Percentiles rank a stretch among this genome's conserved stretches.
These are phyloP conservation scores for Zaprionus davidi DNA, from an alignment of 1,140 invertebrate genomes.

Conservation along the genomic window DNA sequence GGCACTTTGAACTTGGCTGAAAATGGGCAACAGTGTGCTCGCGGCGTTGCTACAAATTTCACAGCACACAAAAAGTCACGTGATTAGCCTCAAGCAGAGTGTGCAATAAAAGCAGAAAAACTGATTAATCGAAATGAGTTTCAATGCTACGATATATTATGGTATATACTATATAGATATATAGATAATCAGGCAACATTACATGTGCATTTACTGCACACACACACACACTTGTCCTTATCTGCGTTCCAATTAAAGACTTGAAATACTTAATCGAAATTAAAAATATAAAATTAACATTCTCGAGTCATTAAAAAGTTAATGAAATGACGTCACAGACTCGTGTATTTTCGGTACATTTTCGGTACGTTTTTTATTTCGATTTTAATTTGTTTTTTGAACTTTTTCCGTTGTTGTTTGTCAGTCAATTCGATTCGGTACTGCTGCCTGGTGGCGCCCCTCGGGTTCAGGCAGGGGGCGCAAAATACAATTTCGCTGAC, in stretches of 20 bases:
- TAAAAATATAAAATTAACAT: constrained; percentile 21
- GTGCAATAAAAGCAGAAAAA: not conserved
- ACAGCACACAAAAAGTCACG: not conserved
- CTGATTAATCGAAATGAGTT: not conserved
- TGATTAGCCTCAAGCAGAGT: not conserved
- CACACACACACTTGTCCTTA: not conserved
- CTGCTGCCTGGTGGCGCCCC: constrained; percentile 16
- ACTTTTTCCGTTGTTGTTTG: constrained; percentile 29
- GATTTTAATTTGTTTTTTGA: constrained; percentile 47
- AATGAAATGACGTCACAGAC: constrained; percentile 37
- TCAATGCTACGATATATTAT: not conserved
- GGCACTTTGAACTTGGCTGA: constrained; percentile 61
- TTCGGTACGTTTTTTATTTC: constrained; percentile 15
- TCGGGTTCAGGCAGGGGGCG: not conserved
- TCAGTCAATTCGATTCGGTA: constrained; percentile 4
- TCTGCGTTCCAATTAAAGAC: constrained; percentile 15
- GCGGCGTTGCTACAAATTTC: not conserved
- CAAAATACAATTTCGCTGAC: constrained; percentile 52
- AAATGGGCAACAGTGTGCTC: constrained; percentile 57
- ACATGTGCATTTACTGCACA: not conserved
- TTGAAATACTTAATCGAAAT: constrained; percentile 15
- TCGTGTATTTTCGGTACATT: constrained; percentile 16
- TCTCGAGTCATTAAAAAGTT: constrained; percentile 23
- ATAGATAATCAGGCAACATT: not conserved
- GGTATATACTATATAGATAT: not conserved